Conservation (phyloP, 2,113 vertebrate species). For the Syrrhaptes paradoxus region DNA sequence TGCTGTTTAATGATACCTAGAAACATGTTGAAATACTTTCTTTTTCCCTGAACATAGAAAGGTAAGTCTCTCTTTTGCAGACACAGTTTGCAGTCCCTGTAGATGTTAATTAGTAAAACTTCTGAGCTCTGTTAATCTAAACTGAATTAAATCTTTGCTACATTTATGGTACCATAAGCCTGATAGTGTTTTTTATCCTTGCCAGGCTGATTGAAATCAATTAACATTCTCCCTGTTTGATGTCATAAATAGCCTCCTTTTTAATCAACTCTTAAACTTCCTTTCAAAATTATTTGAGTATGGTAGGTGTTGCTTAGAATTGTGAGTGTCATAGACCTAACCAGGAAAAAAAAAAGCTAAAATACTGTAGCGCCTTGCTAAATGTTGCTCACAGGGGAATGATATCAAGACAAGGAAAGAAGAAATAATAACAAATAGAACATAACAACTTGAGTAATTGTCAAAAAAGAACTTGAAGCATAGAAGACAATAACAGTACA, state of each 20-base stretch:
- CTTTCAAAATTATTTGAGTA: neutral
- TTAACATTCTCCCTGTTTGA: neutral
- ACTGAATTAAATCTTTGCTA: neutral
- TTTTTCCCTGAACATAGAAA: neutral
- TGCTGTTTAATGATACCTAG: neutral
- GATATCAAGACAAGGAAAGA: neutral
- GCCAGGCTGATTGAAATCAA: neutral
- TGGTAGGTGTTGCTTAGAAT: neutral
- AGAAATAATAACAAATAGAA: neutral
- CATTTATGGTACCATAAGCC: neutral
- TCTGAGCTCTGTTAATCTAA: neutral
- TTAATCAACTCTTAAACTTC: neutral
- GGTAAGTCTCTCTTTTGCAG: neutral
- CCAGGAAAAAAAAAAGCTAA: rapidly evolving
- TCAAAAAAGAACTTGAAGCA: neutral
- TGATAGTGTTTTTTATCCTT: neutral
- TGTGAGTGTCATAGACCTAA: neutral
- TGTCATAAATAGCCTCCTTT: neutral
- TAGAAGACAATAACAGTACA: neutral
- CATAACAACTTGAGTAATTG: neutral
- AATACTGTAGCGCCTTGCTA: neutral
- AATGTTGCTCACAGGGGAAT: neutral
- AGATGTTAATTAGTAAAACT: slow-evolving; percentile 12
- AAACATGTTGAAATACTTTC: neutral
- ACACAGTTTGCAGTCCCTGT: neutral